These are phyloP conservation scores for Troides helena DNA, from an alignment of 2,888 invertebrate species.

Conservation along the genomic window DNA sequence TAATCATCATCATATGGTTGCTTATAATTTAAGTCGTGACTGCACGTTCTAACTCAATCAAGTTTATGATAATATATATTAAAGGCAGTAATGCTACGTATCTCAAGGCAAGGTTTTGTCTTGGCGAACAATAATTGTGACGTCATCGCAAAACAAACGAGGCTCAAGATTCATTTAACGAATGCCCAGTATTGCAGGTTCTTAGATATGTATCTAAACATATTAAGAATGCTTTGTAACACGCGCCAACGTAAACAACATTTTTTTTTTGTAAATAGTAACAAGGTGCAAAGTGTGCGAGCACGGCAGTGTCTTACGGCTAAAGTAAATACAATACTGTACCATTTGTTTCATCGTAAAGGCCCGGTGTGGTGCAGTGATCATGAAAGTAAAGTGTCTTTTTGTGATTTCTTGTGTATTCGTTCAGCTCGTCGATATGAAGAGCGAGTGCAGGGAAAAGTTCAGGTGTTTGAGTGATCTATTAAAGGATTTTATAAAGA, in stretches of 20 bases:
- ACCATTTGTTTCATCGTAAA: neutral
- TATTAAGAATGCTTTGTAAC: neutral
- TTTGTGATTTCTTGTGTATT: neutral
- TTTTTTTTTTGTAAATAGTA: neutral
- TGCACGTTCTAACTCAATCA: neutral
- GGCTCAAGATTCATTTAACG: neutral
- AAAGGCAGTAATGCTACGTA: constrained; percentile 42
- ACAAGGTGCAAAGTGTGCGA: neutral
- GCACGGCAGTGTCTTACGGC: neutral
- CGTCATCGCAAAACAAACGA: neutral
- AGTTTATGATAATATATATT: neutral
- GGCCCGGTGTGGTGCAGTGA: constrained; percentile 7
- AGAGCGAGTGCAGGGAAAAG: constrained; percentile 5
- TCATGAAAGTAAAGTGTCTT: constrained; percentile 9
- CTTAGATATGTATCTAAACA: neutral
- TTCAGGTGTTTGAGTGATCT: constrained; percentile 10
- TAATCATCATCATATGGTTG: no score
- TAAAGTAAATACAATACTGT: neutral
- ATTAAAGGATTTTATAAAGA: neutral
- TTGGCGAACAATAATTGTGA: constrained; percentile 13
- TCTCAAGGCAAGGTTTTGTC: constrained; percentile 51
- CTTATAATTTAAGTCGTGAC: no score
- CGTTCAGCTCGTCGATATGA: neutral
- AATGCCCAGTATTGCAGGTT: neutral
- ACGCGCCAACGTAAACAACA: no score